These are phyloP conservation scores for Leptura quadrifasciata DNA, from an alignment of 2,888 invertebrate genomes.

Conservation along the genomic window DNA sequence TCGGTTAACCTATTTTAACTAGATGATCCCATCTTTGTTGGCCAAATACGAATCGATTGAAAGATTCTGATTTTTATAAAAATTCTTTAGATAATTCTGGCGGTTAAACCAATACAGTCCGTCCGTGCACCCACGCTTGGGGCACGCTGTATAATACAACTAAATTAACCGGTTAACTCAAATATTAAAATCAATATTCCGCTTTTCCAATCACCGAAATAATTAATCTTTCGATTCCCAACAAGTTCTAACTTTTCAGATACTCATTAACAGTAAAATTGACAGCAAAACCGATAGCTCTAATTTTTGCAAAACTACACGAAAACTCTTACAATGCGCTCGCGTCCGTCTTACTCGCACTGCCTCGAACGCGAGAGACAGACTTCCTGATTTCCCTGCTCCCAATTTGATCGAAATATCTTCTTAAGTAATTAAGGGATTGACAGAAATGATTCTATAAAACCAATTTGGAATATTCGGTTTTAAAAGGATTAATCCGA, in stretches of 20 bases:
- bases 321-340: slow-evolving; percentile 16
- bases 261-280: slow-evolving; percentile 48
- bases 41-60: no score
- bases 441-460: slow-evolving; percentile 48
- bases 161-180: not conserved
- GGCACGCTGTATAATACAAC: not conserved
- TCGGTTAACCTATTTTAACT: no score
- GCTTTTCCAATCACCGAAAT: slow-evolving; percentile 36
- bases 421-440: slow-evolving; percentile 52
- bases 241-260: slow-evolving; percentile 41
- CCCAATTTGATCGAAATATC: slow-evolving; percentile 41
- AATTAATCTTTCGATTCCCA: slow-evolving; percentile 38
- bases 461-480: slow-evolving; percentile 46
- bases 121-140: not conserved
- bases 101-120: no score
- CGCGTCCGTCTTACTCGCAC: slow-evolving; percentile 25
- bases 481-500: slow-evolving; percentile 22
- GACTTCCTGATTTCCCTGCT: slow-evolving; percentile 14
- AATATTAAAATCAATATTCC: slow-evolving; percentile 32
- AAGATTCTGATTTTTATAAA: no score
- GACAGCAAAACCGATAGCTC: slow-evolving; percentile 51
- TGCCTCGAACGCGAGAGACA: slow-evolving; percentile 12
- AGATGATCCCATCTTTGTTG: no score
- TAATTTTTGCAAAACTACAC: slow-evolving; percentile 48
- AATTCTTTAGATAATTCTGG: no score